Evolutionary conservation across 1,140 invertebrate species (phyloP), one percentile per base, ranked within the genome.

Genomic region (Ooceraea biroi): DNA sequence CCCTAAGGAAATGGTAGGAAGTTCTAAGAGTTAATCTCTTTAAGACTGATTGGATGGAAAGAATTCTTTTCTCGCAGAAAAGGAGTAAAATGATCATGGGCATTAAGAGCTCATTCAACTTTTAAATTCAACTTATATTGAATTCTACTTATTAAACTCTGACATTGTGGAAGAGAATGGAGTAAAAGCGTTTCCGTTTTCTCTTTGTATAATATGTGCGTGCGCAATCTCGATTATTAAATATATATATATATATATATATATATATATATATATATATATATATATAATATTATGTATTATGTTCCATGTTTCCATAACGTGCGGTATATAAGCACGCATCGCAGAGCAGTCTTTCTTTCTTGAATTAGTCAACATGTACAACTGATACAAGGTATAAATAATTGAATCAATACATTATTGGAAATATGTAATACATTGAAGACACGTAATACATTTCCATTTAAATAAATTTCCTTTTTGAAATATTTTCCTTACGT

Each of bases 81-180:
- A 71, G 57, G 41, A 80, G 71, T 57, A 71, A 80, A 80, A 80
- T 50, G n/a, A 71, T 71, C 36, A 22, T 22, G 36, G 1, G 50
- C 65, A 80, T 80, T 80, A 80, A 68, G 25, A 71, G 65, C 65
- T 71, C 76, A 71, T 80, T 80, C 65, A 80, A 57, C 76, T 71
- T 80, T 80, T 69, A 57, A 71, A 80, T 71, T 71, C n/a, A 71
- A 80, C 65, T 80, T 80, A 71, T 80, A 80, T 80, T 80, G 65
- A 80, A 80, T 80, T 46, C 41, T 46, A 71, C 76, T 71, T 71
- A 80, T 80, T 80, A 71, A 80, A 69, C 65, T 80, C 68, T 58
- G 76, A 57, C 58, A 36, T 69, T 68, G 65, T 25, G 36, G 4
- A 5, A 27, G 19, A 12, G 12, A 57, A 71, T 36, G 14, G 22